These are phyloP conservation scores for Agelaius phoeniceus DNA, from an alignment of 2,113 vertebrate genomes.

Conservation along the genomic window DNA sequence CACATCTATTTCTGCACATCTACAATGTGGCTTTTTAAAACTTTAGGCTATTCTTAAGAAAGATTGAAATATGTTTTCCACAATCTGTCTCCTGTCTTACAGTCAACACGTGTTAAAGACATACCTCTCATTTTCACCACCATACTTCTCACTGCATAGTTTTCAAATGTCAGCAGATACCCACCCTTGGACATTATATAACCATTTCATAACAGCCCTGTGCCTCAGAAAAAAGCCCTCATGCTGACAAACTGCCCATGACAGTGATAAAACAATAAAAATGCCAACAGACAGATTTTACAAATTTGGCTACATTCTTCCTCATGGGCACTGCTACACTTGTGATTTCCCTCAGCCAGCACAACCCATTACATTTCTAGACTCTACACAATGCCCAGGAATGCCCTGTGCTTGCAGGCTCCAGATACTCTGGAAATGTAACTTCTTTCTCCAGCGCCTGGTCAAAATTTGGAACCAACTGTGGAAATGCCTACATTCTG, in stretches of 20 bases:
- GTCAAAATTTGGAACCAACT: background rate
- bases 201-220: slow-evolving; percentile 55
- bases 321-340: background rate
- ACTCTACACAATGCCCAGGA: background rate
- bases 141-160: slow-evolving; percentile 47
- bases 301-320: background rate
- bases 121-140: slow-evolving; percentile 40
- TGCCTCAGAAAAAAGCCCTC: background rate
- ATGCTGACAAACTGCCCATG: background rate
- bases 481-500: background rate
- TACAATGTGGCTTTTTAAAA: background rate
- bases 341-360: background rate
- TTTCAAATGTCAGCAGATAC: slow-evolving; percentile 53
- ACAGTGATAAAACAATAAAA: background rate
- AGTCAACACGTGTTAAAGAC: slow-evolving; percentile 27
- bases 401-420: background rate
- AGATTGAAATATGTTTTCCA: slow-evolving; percentile 32
- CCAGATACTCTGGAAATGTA: background rate
- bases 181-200: slow-evolving; percentile 49
- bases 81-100: slow-evolving; percentile 50
- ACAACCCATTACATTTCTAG: background rate
- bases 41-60: slow-evolving; percentile 14
- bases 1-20: background rate
- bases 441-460: background rate
- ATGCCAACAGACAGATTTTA: background rate